phyloP scores from a whole-genome alignment of 2,888 invertebrate species.

The Heteromyza rotundicornis region DNA sequence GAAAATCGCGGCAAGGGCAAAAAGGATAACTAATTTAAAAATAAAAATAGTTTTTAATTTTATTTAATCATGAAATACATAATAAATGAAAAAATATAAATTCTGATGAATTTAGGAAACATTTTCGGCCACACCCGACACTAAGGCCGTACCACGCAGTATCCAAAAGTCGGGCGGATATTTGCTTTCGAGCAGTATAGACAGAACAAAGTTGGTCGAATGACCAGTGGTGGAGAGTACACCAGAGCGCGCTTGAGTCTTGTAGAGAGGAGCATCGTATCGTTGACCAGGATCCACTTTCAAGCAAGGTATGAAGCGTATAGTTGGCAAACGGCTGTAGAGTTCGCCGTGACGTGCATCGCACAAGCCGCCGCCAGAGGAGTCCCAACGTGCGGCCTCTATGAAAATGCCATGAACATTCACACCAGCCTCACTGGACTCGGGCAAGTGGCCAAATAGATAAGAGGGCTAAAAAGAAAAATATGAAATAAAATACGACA shows the following conservation, averaged over 20 bases:
- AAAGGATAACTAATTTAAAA: conserved; percentile 11
- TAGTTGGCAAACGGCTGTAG: conserved; percentile 51
- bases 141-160: conserved; percentile 83
- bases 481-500: no score
- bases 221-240: conserved; percentile 89
- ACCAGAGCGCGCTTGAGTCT: conserved; percentile 86
- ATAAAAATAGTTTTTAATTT: conserved; percentile 9
- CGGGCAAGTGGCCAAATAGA: conserved; percentile 51
- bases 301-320: conserved; percentile 58
- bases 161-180: conserved; percentile 82
- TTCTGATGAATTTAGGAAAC: conserved; percentile 39
- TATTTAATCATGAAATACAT: neutral
- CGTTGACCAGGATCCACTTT: conserved; percentile 38
- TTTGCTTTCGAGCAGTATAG: conserved; percentile 74
- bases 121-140: conserved; percentile 79
- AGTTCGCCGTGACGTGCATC: conserved; percentile 72
- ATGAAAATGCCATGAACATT: conserved; percentile 82
- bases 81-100: conserved; percentile 18
- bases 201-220: conserved; percentile 89
- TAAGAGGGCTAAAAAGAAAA: neutral
- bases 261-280: conserved; percentile 78
- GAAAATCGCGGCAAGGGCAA: conserved; percentile 64
- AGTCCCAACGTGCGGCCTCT: conserved; percentile 89
- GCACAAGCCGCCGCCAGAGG: conserved; percentile 69
- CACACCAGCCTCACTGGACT: conserved; percentile 71